Evolutionary conservation across 1,140 invertebrate genomes (phyloP), one percentile per base, ranked within the genome.

Genomic region (Trialeurodes vaporariorum): DNA sequence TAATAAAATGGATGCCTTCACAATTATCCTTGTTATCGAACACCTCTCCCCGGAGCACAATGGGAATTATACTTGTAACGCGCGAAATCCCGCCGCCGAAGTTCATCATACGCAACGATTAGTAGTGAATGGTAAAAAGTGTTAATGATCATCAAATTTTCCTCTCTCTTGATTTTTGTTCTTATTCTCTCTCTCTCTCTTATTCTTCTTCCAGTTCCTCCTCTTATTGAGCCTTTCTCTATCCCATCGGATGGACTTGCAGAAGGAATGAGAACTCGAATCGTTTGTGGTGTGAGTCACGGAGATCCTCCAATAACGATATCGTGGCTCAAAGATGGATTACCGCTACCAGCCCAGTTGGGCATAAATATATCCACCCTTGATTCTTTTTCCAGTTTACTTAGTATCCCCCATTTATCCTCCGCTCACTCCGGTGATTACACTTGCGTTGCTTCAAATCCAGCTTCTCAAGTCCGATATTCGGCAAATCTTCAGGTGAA

Each of bases 271-370:
- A 84, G 90, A 76, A 90, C 90, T 63, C 85, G 89, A 73, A 86
- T 91, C 74, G 87, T 92, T 72, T 94, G 91, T 81, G 88, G 89
- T 72, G 89, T 93, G 72, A 89, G 88, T 77, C 85, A 87, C 73
- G 89, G 89, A 71, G 89, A 91, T 79, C 83, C 86, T 70, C 89
- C 89, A 59, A 77, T 91, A 27, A 83, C 83, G 71, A 86, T 91
- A 76, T 82, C 83, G 76, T 91, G 89, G 88, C 84, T 89, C 65
- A 91, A 90, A 83, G 87, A 91, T 76, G 87, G 85, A 74, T 82
- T 83, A 72, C 83, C 84, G 59, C 76, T 90, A 71, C 24, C 66
- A 25, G 65, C 61, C 25, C 26, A 63, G 49, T 25, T 34, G 27
- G 59, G 66, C 22, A n/a, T 27, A 26, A 60, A 61, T 27, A 25